Conservation (phyloP, 2,113 vertebrate species). For the Trachemys scripta region DNA sequence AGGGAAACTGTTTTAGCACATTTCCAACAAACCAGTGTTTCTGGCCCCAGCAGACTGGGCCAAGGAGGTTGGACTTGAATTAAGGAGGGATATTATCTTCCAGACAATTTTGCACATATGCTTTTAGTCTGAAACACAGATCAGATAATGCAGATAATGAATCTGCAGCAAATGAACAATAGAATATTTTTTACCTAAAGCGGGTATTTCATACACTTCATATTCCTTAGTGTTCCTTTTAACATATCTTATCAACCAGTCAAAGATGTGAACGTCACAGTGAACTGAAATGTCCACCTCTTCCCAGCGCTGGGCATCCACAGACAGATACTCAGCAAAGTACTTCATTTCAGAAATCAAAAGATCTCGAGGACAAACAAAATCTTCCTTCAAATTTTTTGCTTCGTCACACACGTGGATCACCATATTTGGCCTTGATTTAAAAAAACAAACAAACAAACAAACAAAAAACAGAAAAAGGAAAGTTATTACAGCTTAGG, state of each 20-base stretch:
- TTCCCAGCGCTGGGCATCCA: constrained; percentile 96
- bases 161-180: constrained; percentile 11
- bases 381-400: constrained; percentile 97
- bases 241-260: constrained; percentile 97
- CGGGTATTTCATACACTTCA: constrained; percentile 85
- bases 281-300: constrained; percentile 99
- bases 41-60: background rate
- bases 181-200: constrained; percentile 86
- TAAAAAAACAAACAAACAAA: constrained; percentile 36
- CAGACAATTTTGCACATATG: constrained; percentile 15
- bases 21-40: background rate
- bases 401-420: constrained; percentile 99
- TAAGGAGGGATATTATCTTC: background rate
- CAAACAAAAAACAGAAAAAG: constrained; percentile 33
- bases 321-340: constrained; percentile 94
- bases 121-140: constrained; percentile 9
- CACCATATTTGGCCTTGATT: constrained; percentile 93
- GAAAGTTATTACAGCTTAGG: constrained; percentile 50
- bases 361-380: constrained; percentile 94
- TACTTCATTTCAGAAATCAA: constrained; percentile 97
- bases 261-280: constrained; percentile 97
- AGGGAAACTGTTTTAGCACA: background rate
- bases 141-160: background rate
- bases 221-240: constrained; percentile 88
- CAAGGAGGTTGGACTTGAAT: background rate